Percentiles rank a stretch among this genome's conserved stretches.
These are phyloP conservation scores for Apeltes quadracus DNA, from an alignment of 2,113 vertebrate genomes.

Conservation along the genomic window DNA sequence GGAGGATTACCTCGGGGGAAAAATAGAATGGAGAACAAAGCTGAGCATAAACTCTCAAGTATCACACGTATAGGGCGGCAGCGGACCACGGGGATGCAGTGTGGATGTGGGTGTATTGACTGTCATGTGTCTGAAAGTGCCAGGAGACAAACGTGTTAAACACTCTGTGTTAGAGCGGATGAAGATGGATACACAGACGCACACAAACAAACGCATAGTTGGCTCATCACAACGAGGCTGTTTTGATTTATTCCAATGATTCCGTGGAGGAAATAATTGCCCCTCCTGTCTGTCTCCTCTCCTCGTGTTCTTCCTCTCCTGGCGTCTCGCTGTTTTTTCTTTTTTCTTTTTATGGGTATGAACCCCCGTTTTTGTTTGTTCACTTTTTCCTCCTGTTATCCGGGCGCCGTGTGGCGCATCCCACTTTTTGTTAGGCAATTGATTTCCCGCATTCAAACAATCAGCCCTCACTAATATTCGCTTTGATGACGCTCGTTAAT, in stretches of 20 bases:
- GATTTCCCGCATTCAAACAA: conserved; percentile 41
- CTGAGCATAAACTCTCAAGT: not conserved
- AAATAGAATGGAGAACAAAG: conserved; percentile 24
- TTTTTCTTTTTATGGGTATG: no score
- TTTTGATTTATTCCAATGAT: conserved; percentile 52
- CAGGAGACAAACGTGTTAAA: conserved; percentile 25
- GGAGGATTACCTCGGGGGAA: conserved; percentile 2
- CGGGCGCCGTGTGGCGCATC: not conserved
- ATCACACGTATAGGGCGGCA: conserved; percentile 18
- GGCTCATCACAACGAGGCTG: conserved; percentile 31
- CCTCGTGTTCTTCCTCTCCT: not conserved
- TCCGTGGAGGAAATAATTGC: conserved; percentile 49
- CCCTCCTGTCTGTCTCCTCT: conserved; percentile 4
- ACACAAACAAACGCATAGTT: not conserved
- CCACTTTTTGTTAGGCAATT: conserved; percentile 21
- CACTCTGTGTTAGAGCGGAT: conserved; percentile 24
- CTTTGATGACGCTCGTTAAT: conserved; percentile 39
- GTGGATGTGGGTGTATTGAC: conserved; percentile 4
- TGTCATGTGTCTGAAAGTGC: conserved; percentile 25
- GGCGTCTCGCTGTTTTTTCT: conserved; percentile 37
- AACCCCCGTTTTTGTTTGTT: conserved; percentile 28
- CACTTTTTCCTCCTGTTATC: conserved; percentile 25
- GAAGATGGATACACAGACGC: not conserved
- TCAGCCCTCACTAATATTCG: conserved; percentile 13
- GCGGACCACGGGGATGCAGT: conserved; percentile 15